Percentiles rank a stretch among this genome's conserved stretches.
Evolutionary conservation across 2,797 vertebrate species (phyloP).

Genomic region (Setipinna tenuifilis): DNA sequence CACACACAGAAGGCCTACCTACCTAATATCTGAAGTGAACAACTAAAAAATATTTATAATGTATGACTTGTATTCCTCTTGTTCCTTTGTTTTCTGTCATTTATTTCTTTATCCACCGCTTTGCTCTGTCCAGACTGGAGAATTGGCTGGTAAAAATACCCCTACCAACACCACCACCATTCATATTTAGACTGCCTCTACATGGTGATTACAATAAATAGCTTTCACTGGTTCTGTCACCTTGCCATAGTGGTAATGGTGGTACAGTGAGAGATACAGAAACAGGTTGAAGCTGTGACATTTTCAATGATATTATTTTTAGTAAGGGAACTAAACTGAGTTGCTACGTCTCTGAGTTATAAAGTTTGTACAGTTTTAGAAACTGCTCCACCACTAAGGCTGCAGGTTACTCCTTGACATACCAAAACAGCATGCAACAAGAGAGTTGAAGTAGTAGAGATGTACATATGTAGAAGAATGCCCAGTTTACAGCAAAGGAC

Average conservation of each 20-base stretch:
- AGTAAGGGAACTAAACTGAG: neutral
- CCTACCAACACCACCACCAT: too few relatives aligned
- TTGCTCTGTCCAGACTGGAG: neutral
- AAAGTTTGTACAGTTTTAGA: neutral
- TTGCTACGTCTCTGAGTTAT: neutral
- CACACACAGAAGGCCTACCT: neutral
- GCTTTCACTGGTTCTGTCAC: conserved; percentile 45
- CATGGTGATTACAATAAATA: conserved; percentile 57
- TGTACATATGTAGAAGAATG: neutral
- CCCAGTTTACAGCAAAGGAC: too few relatives aligned
- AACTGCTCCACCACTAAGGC: neutral
- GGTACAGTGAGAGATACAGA: conserved; percentile 34
- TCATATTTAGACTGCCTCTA: conserved; percentile 60
- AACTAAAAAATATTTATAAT: neutral
- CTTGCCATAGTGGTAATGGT: conserved; percentile 42
- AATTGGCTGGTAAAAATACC: conserved; percentile 51
- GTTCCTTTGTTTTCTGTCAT: neutral
- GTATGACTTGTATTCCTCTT: neutral
- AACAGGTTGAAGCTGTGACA: conserved; percentile 18
- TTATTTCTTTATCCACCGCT: neutral
- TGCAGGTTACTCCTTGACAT: neutral
- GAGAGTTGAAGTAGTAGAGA: neutral
- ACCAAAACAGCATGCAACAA: neutral
- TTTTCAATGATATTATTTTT: conserved; percentile 16
- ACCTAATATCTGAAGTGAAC: neutral